Evolutionary conservation across 2,888 invertebrate species (phyloP).

Genomic region (Tromatobia lineatoria): DNA sequence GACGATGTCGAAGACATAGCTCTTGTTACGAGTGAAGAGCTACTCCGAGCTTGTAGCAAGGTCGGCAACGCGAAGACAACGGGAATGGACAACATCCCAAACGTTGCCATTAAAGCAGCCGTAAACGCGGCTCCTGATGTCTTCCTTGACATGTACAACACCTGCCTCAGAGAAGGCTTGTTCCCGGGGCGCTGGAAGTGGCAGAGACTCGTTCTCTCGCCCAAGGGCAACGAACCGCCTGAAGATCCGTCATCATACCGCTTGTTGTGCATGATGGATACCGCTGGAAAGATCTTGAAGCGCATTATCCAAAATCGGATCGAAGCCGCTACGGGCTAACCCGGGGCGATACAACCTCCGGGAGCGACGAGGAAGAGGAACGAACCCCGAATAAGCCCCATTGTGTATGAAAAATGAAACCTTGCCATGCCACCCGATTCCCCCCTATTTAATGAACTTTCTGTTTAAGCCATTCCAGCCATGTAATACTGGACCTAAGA

Average conservation of each 20-base stretch:
- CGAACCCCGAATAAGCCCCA: no score
- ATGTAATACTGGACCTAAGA: no score
- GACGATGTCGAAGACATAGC: not conserved
- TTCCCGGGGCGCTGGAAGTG: not conserved
- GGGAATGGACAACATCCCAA: not conserved
- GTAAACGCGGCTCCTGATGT: not conserved
- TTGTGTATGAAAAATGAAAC: no score
- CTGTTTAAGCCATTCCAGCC: no score
- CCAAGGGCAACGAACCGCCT: not conserved
- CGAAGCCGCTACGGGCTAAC: not conserved
- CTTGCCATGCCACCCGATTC: no score
- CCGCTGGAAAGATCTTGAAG: not conserved
- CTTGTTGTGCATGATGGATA: no score
- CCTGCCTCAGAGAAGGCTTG: not conserved
- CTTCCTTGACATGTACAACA: not conserved
- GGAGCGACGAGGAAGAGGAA: no score
- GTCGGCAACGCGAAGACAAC: not conserved
- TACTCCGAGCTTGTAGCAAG: not conserved
- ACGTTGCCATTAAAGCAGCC: not conserved
- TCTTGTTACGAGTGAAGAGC: not conserved
- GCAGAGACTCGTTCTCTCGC: not conserved
- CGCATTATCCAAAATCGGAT: not conserved
- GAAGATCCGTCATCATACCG: no score
- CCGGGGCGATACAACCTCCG: no score
- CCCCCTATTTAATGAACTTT: no score